These are phyloP conservation scores for Sparidentex hasta DNA, from an alignment of 2,797 vertebrate species.

Conservation along the genomic window DNA sequence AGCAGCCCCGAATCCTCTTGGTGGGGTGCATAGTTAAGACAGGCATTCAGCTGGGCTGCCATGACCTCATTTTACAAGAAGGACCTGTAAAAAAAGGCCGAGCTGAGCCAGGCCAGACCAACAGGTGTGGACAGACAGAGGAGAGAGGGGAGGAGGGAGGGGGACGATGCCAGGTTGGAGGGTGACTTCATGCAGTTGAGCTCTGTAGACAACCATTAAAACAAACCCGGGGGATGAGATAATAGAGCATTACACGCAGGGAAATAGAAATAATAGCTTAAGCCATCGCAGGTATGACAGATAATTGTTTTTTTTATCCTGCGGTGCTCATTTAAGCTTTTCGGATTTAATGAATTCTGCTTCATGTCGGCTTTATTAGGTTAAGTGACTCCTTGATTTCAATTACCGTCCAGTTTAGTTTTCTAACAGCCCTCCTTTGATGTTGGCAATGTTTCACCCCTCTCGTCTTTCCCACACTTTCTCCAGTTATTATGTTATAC, in stretches of 20 bases:
- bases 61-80: constrained; percentile 83
- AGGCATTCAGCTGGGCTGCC: constrained; percentile 66
- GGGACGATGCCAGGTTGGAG: constrained; percentile 1
- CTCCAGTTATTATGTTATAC: constrained; percentile 45
- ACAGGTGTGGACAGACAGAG: constrained; percentile 71
- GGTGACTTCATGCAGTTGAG: constrained; percentile 66
- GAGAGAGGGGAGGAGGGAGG: not conserved
- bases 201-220: constrained; percentile 47
- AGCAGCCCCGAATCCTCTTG: constrained; percentile 49
- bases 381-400: constrained; percentile 33
- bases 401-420: constrained; percentile 7
- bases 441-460: not conserved
- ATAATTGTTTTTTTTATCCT: constrained; percentile 17
- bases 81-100: constrained; percentile 48
- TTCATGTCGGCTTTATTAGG: constrained; percentile 20
- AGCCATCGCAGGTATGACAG: not conserved
- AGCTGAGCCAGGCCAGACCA: constrained; percentile 41
- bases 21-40: constrained; percentile 58
- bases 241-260: constrained; percentile 20
- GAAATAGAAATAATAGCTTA: not conserved
- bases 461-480: constrained; percentile 39
- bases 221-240: constrained; percentile 28
- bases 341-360: constrained; percentile 31
- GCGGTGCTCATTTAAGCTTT: not conserved
- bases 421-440: constrained; percentile 18